These are phyloP conservation scores for Motacilla alba DNA, from an alignment of 2,113 vertebrate species.

Conservation along the genomic window DNA sequence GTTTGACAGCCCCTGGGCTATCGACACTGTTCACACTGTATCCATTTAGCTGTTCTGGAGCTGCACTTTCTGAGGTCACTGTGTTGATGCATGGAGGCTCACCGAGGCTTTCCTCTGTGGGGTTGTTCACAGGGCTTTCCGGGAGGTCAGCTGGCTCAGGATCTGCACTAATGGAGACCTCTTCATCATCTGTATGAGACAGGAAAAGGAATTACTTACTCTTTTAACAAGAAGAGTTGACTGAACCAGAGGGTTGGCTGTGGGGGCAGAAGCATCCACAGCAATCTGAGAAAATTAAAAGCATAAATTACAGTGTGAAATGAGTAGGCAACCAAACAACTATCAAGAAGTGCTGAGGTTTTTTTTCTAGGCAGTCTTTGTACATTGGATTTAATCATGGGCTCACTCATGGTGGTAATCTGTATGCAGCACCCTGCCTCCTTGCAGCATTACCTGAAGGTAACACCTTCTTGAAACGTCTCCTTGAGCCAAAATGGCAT, in stretches of 20 bases:
- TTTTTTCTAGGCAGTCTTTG: neutral
- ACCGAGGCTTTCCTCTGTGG: slow-evolving; percentile 53
- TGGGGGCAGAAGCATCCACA: neutral
- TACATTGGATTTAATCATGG: neutral
- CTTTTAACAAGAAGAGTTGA: neutral
- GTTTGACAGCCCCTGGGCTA: slow-evolving; percentile 46
- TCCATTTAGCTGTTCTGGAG: slow-evolving; percentile 73
- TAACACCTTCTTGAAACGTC: neutral
- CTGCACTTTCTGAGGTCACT: slow-evolving; percentile 70
- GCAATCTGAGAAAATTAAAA: slow-evolving; percentile 18
- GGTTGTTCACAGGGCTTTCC: slow-evolving; percentile 62
- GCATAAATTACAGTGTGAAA: neutral
- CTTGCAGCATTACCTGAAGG: neutral
- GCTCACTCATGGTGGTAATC: neutral
- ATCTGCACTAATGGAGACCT: slow-evolving; percentile 84
- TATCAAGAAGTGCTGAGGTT: neutral
- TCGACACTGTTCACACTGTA: slow-evolving; percentile 37
- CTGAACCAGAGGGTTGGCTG: neutral
- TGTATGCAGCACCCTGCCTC: neutral
- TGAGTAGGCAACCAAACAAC: neutral
- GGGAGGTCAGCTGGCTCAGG: slow-evolving; percentile 70
- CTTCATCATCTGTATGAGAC: slow-evolving; percentile 88
- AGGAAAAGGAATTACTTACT: slow-evolving; percentile 37
- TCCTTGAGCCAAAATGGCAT: neutral
- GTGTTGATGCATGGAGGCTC: slow-evolving; percentile 60